Base-by-base conservation (phyloP, 1,140 invertebrate species). In the Drosophila neocordata region DNA sequence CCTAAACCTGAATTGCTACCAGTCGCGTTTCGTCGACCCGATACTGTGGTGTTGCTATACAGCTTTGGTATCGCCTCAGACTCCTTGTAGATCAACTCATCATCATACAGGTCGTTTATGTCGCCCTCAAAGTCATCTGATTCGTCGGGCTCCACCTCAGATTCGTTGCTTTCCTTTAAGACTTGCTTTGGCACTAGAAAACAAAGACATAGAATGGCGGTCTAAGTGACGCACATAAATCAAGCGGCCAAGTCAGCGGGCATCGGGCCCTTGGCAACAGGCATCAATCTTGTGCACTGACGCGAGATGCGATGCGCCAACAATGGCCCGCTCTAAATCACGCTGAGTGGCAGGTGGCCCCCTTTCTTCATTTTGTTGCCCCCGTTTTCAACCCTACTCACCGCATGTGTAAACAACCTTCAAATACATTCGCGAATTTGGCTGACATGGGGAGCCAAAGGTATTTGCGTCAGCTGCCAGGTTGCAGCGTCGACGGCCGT, bases 341-440 rank as follows among this genome's bases (percentile, higher is more conserved):
- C 48, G 38, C 34, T 27, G 48, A 41, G 59, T 77, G 66, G 61
- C 65, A 60, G 57, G 22, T 64, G 15, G 3, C 15, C 15, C 41
- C 12, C 18, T 7, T 20, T 2, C 9, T 12, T 1, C 20, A 11
- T 13, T 18, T 41, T 6, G 13, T 7, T 34, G 15, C n/a, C 8
- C 18, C 57, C 12, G 11, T 38, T 44, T 12, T 37, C 57, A 34
- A 56, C 20, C 59, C 62, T 62, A 95, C 96, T 96, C 93, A 99
- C 97, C 97, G 92, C 97, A 99, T 24, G 97, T 97, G 92, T 98
- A 98, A 73, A 97, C 96, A 69, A 98, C 96, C 93, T 96, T 97
- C 73, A 98, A 94, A 92, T 98, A 98, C 92, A 97, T 97, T 64
- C 95, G 94, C 71, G 96, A 97, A 59, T 96, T 95, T 0, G 95